Base-by-base conservation (phyloP, 2,888 invertebrate genomes). In the Pandemis cinnamomeana region DNA sequence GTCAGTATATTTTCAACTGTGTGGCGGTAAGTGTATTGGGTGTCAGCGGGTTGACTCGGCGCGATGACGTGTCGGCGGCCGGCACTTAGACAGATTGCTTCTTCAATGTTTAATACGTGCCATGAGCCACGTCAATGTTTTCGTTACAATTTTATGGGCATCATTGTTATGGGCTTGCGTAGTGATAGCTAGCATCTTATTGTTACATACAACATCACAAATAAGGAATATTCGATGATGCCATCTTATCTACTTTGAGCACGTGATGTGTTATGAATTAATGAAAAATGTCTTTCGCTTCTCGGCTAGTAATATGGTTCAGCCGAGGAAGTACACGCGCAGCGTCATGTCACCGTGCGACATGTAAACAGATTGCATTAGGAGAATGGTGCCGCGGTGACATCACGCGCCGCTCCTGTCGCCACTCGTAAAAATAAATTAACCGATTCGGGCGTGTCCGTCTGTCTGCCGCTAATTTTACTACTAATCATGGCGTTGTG, bases 371-470 rank as follows among this genome's bases (percentile, higher is more conserved):
- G 53, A 67, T 15, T 67, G 67, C 67, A 67, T 53, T 15, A 51
- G 6, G 63, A 48, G 64, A 64, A 58, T 15, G 63, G 48, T 46
- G 51, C 2, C 67, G 68, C 63, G 58, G 13, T 61, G 73, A 74
- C 73, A 61, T 70, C 73, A 69, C 36, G 46, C 48, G 48, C 48
- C 46, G 46, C 48, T 13, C 48, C 15, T 60, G 71, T 60, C 69
- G 72, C 8, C 71, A 62, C 71, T 71, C 77, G 77, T 77, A 78
- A 75, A 78, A 78, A 77, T 75, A 75, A 77, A 80, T 78, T 80
- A 78, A 77, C 77, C 62, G 62, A 67, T 73, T 66, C 73, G 66
- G 44, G 69, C 63, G 75, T 75, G 70, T 70, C 71, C 51, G 67
- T 67, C 46, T 63, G 72, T 71, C 73, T 67, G 55, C 67, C 71